A percentile compares a stretch with the other conserved stretches of the same genome.
Evolutionary conservation across 2,797 vertebrate genomes (phyloP).

Genomic region (Hafferia zeledoni): DNA sequence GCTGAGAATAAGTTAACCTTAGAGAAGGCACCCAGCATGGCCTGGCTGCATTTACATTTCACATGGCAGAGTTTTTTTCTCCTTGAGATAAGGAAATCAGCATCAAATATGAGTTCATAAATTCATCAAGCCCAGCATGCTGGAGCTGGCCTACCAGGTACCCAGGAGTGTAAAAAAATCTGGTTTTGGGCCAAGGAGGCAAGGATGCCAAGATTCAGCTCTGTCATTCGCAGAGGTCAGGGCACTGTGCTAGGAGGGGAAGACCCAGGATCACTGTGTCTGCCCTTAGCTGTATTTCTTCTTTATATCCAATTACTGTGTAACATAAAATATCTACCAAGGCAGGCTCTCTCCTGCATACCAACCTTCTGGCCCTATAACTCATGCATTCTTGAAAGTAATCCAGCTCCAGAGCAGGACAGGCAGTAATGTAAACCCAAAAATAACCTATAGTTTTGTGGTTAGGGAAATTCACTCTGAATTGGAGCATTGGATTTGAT

Average conservation of each 20-base stretch:
- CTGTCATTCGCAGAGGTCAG: not conserved
- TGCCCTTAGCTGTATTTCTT: slow-evolving; percentile 11
- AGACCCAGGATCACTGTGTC: not conserved
- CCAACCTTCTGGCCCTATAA: not conserved
- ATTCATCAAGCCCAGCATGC: not conserved
- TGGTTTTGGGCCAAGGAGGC: not conserved
- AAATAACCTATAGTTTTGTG: not conserved
- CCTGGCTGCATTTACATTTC: not conserved
- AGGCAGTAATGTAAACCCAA: not conserved
- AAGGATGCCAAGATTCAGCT: not conserved
- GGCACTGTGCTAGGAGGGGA: not conserved
- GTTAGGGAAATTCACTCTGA: not conserved
- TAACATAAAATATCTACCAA: slow-evolving; percentile 29
- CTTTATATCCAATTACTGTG: slow-evolving; percentile 29
- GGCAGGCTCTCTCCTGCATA: not conserved
- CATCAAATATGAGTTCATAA: not conserved
- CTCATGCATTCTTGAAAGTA: not conserved
- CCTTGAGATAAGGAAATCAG: not conserved
- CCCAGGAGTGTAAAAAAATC: not conserved
- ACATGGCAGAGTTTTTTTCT: not conserved
- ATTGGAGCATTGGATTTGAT: not conserved
- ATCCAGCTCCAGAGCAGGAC: not conserved
- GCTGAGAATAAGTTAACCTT: not conserved
- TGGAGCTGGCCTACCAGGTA: not conserved
- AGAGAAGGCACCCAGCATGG: not conserved